Conservation (phyloP, 2,797 vertebrate genomes). For the Esox lucius region DNA sequence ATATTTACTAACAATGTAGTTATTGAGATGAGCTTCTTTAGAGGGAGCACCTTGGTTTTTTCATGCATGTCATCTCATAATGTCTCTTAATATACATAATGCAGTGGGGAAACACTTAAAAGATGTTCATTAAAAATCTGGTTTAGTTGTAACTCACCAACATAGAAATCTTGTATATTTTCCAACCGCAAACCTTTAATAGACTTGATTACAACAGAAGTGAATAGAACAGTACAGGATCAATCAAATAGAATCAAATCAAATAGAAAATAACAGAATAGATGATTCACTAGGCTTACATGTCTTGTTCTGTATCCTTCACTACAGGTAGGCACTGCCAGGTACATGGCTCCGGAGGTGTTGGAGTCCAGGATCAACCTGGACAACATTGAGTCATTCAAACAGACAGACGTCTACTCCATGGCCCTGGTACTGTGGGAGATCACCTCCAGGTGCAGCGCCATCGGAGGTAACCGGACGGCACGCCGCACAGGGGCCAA, state of each 20-base stretch:
- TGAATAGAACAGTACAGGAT: not conserved
- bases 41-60: conserved; percentile 39
- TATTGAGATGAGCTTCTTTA: conserved; percentile 36
- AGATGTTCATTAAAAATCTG: not conserved
- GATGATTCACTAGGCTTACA: not conserved
- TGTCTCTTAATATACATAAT: conserved; percentile 13
- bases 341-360: conserved; percentile 97
- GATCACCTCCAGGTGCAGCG: conserved; percentile 90
- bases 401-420: conserved; percentile 95
- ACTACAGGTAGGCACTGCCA: conserved; percentile 91
- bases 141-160: not conserved
- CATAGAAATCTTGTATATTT: not conserved
- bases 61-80: conserved; percentile 46
- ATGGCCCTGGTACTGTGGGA: conserved; percentile 98
- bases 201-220: not conserved
- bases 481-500: not conserved
- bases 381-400: conserved; percentile 96
- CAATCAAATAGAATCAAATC: too few relatives aligned
- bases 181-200: not conserved
- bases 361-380: conserved; percentile 95
- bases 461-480: conserved; percentile 81
- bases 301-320: not conserved
- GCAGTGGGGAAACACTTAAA: not conserved
- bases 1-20: conserved; percentile 35
- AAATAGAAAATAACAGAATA: too few relatives aligned